phyloP scores from a whole-genome alignment of 2,113 vertebrate genomes.

The Leucopsar rothschildi region DNA sequence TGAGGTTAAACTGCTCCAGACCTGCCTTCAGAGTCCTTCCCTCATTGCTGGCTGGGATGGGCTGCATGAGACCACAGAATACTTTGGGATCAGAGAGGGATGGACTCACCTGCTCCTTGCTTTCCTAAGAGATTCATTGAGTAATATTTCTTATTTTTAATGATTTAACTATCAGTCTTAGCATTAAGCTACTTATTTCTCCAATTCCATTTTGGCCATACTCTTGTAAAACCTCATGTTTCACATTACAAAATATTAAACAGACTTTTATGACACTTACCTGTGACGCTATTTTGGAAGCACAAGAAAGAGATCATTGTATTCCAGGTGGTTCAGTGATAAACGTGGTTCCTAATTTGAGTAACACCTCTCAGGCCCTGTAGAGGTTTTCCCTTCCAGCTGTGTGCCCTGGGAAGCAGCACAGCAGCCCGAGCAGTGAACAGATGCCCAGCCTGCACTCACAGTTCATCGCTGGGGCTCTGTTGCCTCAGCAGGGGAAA shows the following conservation, averaged over 20 bases:
- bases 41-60: not conserved
- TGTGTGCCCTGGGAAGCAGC: not conserved
- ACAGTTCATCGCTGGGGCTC: not conserved
- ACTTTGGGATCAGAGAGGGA: not conserved
- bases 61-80: not conserved
- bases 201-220: not conserved
- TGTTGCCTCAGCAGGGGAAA: not conserved
- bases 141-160: not conserved
- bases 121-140: not conserved
- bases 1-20: not conserved
- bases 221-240: not conserved
- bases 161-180: not conserved
- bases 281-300: not conserved
- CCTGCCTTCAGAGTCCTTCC: not conserved
- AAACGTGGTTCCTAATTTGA: not conserved
- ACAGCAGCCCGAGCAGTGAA: not conserved
- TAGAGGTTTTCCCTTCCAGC: not conserved
- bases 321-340: not conserved
- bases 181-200: not conserved
- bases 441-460: not conserved
- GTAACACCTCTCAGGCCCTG: not conserved
- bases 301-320: not conserved
- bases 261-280: not conserved
- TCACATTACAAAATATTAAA: not conserved
- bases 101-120: not conserved